Base-by-base conservation (phyloP, 2,113 vertebrate species). In the Brachypteracias leptosomus region DNA sequence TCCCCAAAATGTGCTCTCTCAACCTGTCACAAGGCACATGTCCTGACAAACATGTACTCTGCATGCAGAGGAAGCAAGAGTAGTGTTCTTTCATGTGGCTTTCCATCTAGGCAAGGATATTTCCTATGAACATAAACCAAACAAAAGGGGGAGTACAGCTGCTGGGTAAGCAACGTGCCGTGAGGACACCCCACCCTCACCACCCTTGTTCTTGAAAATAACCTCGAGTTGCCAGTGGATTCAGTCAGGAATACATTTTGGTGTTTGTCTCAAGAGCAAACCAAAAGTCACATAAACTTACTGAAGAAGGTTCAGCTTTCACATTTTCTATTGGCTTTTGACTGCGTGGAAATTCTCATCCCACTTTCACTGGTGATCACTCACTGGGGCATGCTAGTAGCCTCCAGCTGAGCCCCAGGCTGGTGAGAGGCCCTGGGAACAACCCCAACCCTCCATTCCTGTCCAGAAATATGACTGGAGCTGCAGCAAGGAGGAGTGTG, bases 371-470 rank as follows among this genome's bases (percentile, higher is more conserved):
- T 0, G 0, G n/a, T 2, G 2, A n/a, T 31, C 22, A 4, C 63
- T 58, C 1, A 0, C 51, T 2, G 8, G 57, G 14, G 5, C 1
- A 2, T 47, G n/a, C 61, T 63, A 22, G 44, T n/a, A 78, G 42
- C 15, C 58, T 10, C 31, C 1, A 1, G 4, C 58, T 57, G 89
- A 67, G 38, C 49, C 14, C 8, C 49, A 78, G 68, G 42, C 10
- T 0, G 0, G 29, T 0, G 2, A 66, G 40, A 62, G 28, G 15
- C 28, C 28, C 33, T 0, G 0, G 47, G 24, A 80, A 38, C 22
- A 66, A 16, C 36, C 35, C 40, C 36, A 33, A 19, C 4, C 19
- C 14, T 62, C 22, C 38, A 66, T 77, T 22, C 42, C 66, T 7
- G 0, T 8, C 36, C 61, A 76, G 67, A 68, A 72, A 49, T 29